A percentile compares a stretch with the other conserved stretches of the same genome.
Conservation (phyloP, 2,888 invertebrate species). For the Pristionchus entomophagus region DNA sequence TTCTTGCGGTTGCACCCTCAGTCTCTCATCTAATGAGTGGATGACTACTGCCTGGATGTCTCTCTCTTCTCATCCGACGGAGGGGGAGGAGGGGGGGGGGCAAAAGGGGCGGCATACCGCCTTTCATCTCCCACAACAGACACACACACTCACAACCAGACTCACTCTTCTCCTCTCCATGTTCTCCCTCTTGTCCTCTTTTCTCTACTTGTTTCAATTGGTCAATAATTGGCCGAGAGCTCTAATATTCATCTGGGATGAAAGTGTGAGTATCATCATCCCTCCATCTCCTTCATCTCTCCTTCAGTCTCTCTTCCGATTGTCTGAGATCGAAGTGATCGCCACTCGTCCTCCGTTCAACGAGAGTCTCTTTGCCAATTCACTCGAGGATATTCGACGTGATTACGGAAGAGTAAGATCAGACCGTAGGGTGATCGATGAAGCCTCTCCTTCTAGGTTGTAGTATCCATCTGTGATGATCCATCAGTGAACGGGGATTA, state of each 20-base stretch:
- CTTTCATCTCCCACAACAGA: constrained; percentile 36
- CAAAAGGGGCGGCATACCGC: constrained; percentile 3
- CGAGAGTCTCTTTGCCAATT: constrained; percentile 31
- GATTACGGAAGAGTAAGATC: constrained; percentile 38
- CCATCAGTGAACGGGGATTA: not conserved
- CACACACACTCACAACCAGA: constrained; percentile 13
- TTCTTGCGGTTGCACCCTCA: not conserved
- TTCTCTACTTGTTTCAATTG: constrained; percentile 61
- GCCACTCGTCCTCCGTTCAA: constrained; percentile 22
- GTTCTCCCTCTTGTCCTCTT: constrained; percentile 46
- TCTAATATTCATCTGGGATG: constrained; percentile 48
- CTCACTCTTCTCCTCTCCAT: constrained; percentile 34
- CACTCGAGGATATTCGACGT: constrained; percentile 3
- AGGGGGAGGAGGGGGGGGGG: not conserved
- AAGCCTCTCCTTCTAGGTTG: not conserved
- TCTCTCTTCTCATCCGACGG: not conserved
- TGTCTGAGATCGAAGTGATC: not conserved
- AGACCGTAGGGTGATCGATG: too few species aligned
- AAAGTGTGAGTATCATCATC: constrained; percentile 49
- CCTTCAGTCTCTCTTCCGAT: constrained; percentile 9
- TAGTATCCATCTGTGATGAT: constrained; percentile 24
- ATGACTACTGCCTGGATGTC: constrained; percentile 20
- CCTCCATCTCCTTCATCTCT: not conserved
- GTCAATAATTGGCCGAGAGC: constrained; percentile 58
- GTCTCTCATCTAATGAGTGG: not conserved